Percentiles rank a stretch among this genome's conserved stretches.
These are phyloP conservation scores for Meganola albula DNA, from an alignment of 2,888 invertebrate species.

Conservation along the genomic window DNA sequence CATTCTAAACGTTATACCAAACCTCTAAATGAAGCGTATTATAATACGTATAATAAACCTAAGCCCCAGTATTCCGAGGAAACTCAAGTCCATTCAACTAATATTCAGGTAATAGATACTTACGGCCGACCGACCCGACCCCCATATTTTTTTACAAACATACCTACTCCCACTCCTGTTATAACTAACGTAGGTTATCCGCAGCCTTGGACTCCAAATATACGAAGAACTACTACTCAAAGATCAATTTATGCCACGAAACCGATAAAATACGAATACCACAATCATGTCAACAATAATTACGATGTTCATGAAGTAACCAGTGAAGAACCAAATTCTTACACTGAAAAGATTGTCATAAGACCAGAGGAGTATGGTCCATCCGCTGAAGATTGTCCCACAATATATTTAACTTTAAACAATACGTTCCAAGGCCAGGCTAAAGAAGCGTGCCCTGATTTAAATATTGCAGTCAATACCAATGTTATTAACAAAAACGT, in stretches of 20 bases:
- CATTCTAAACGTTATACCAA: slow-evolving; percentile 22
- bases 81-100: slow-evolving; percentile 46
- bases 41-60: slow-evolving; percentile 39
- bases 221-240: slow-evolving; percentile 43
- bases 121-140: slow-evolving; percentile 43
- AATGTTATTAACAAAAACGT: slow-evolving; percentile 80
- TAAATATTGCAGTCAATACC: slow-evolving; percentile 83
- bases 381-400: slow-evolving; percentile 71
- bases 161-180: slow-evolving; percentile 53
- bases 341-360: slow-evolving; percentile 68
- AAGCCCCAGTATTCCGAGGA: slow-evolving; percentile 45
- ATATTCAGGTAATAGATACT: slow-evolving; percentile 47
- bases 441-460: slow-evolving; percentile 82
- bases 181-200: slow-evolving; percentile 69
- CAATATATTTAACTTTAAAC: slow-evolving; percentile 75
- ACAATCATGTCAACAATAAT: slow-evolving; percentile 41
- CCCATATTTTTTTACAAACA: slow-evolving; percentile 49
- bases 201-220: slow-evolving; percentile 42
- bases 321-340: slow-evolving; percentile 60
- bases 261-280: slow-evolving; percentile 50
- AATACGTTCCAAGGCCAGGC: slow-evolving; percentile 74
- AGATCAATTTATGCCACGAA: slow-evolving; percentile 48
- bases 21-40: slow-evolving; percentile 24
- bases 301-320: slow-evolving; percentile 55
- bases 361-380: slow-evolving; percentile 68